These are phyloP conservation scores for Notoglanidium macrostoma DNA, from an alignment of 2,797 vertebrate species.

Conservation along the genomic window DNA sequence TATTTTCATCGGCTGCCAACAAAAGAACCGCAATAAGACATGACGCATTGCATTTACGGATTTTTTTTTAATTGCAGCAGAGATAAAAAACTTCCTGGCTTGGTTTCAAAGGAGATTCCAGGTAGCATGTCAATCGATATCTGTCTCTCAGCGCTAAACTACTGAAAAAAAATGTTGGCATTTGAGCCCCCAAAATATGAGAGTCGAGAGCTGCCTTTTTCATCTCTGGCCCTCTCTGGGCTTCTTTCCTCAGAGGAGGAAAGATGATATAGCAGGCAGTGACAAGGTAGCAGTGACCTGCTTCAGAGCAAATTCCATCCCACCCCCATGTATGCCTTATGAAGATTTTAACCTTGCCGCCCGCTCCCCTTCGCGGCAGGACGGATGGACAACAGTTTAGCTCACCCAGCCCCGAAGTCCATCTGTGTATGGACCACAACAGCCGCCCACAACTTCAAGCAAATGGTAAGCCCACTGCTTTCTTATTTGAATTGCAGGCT, in stretches of 20 bases:
- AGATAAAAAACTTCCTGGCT: constrained; percentile 17
- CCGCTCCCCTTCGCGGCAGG: not conserved
- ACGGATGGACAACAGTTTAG: constrained; percentile 43
- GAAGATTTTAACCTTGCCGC: constrained; percentile 46
- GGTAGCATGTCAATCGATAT: constrained; percentile 54
- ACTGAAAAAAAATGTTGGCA: constrained; percentile 47
- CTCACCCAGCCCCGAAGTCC: constrained; percentile 18
- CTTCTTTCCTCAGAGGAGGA: constrained; percentile 45
- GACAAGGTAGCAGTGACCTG: constrained; percentile 59
- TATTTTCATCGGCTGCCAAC: not conserved
- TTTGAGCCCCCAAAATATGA: constrained; percentile 44
- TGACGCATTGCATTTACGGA: not conserved
- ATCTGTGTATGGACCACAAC: constrained; percentile 21
- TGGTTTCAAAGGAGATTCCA: constrained; percentile 40
- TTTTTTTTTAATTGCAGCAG: not conserved
- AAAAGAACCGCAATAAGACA: not conserved
- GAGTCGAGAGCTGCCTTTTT: constrained; percentile 47
- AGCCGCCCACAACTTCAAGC: constrained; percentile 33
- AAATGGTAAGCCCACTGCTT: constrained; percentile 38
- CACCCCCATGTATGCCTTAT: constrained; percentile 40
- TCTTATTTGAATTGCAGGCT: constrained; percentile 33
- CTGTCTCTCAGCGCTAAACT: constrained; percentile 42
- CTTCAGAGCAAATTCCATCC: constrained; percentile 53
- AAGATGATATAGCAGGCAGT: constrained; percentile 57
- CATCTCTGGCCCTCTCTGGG: constrained; percentile 35